Evolutionary conservation across 2,797 vertebrate species (phyloP), one percentile per base, ranked within the genome.

Genomic region (Platyrinchus mystaceus): DNA sequence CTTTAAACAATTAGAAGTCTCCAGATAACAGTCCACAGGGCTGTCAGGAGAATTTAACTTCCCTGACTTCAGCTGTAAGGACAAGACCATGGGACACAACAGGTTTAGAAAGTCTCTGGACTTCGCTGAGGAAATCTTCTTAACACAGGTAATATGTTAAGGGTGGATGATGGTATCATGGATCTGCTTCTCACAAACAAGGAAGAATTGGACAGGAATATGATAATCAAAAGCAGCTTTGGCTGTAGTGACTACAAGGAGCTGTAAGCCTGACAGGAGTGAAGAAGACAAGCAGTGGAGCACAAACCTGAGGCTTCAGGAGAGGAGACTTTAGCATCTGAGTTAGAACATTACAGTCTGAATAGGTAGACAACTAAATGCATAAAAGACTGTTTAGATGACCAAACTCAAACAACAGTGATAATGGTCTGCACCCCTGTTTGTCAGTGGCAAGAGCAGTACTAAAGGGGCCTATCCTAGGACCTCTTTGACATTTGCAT

Each of bases 201-300:
- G 34, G 68, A 67, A 55, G n/a, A 70, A 76, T 18, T 47, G 73
- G 36, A 44, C 18, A 39, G 39, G 10, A n/a, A 60, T 36, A 32
- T 49, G 62, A 76, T 5, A 66, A 81, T 36, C 14, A 71, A 44
- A 17, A 47, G n/a, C 62, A 82, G 55, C 30, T 1, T 4, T 44
- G 58, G 43, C 43, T 69, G 53, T 18, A 58, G 39, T 19, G 32
- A 49, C 53, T 74, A 52, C 28, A 63, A 52, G 39, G n/a, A 88
- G 39, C 27, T 0, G 0, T 1, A 4, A 39, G 71, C 3, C 24
- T 71, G 24, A 66, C 2, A 5, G 34, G 13, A 56, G 4, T n/a
- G 69, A 75, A 76, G 39, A 78, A 4, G 24, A 66, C 12, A 55
- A 91, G 15, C 30, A 67, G 36, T 23, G 20, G 22, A 84, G 7